phyloP scores from a whole-genome alignment of 1,140 invertebrate genomes.

The Ruditapes philippinarum region DNA sequence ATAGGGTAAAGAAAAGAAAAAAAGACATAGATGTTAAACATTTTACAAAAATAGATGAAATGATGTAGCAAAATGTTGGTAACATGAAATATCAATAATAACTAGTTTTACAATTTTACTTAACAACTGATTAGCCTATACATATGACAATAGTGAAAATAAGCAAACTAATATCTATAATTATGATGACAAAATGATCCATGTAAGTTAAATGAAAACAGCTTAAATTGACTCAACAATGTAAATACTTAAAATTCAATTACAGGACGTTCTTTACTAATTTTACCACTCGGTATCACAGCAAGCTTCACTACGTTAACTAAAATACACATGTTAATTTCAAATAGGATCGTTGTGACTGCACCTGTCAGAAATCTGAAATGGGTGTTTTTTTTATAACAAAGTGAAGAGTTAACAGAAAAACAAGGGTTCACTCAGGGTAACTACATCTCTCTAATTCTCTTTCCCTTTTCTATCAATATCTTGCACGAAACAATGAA shows the following conservation, averaged over 20 bases:
- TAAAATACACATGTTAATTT: slow-evolving; percentile 18
- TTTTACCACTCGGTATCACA: background rate
- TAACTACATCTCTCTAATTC: background rate
- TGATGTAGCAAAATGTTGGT: too few relatives aligned
- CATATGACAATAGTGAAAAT: too few relatives aligned
- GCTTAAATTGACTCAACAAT: too few relatives aligned
- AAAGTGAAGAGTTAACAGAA: background rate
- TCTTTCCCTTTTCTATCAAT: background rate
- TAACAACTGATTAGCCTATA: too few relatives aligned
- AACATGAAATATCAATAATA: too few relatives aligned
- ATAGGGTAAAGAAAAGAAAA: slow-evolving; percentile 2
- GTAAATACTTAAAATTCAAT: too few relatives aligned
- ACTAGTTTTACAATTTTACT: too few relatives aligned
- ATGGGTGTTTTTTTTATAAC: background rate
- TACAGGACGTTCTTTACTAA: too few relatives aligned
- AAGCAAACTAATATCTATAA: too few relatives aligned
- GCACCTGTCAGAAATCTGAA: background rate
- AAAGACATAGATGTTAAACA: background rate
- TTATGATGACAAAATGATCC: too few relatives aligned
- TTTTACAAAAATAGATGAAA: background rate
- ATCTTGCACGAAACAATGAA: slow-evolving; percentile 23
- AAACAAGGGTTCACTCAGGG: slow-evolving; percentile 39
- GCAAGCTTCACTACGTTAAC: slow-evolving; percentile 2
- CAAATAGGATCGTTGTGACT: background rate
- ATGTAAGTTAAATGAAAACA: too few relatives aligned